These are phyloP conservation scores for Onthophagus sagittarius DNA, from an alignment of 2,888 invertebrate genomes.

Conservation along the genomic window DNA sequence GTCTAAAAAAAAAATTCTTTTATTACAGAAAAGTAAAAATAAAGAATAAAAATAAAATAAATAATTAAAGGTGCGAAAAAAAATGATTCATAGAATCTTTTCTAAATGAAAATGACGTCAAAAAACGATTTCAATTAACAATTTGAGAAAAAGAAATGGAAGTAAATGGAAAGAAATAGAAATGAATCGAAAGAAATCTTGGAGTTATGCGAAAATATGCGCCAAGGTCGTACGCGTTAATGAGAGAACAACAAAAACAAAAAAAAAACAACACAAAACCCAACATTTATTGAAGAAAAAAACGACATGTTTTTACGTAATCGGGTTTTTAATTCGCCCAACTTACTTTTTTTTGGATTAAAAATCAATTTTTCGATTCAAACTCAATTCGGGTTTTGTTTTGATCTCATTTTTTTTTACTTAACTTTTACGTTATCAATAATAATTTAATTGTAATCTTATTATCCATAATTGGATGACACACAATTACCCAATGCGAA, in stretches of 20 bases:
- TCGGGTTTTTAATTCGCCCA: not conserved
- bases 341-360: no score
- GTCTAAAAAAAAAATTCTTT: no score
- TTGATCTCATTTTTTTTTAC: no score
- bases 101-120: no score
- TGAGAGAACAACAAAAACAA: not conserved
- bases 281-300: not conserved
- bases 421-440: not conserved
- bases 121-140: no score
- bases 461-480: not conserved
- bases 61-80: no score
- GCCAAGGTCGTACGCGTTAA: not conserved
- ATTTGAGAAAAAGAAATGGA: no score
- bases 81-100: no score
- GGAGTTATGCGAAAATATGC: not conserved
- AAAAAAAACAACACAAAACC: not conserved
- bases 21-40: no score
- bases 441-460: not conserved
- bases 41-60: no score
- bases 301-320: not conserved
- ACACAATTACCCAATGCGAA: not conserved
- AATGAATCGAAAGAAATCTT: not conserved
- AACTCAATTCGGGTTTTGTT: no score
- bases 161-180: not conserved
- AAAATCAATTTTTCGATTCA: no score